A percentile compares a stretch with the other conserved stretches of the same genome.
Conservation (phyloP, 2,888 invertebrate species). For the Lucinisca nassula region DNA sequence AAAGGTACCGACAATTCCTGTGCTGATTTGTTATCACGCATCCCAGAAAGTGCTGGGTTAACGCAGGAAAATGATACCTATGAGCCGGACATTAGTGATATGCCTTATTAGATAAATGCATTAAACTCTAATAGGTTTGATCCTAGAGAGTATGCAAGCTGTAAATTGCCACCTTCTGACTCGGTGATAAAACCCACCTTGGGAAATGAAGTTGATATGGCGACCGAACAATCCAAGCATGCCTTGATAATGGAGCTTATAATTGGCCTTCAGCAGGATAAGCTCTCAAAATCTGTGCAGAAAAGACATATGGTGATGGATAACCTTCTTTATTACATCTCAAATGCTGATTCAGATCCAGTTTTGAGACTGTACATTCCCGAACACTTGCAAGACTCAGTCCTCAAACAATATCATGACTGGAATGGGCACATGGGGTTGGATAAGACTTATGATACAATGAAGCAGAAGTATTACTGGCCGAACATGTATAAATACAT, state of each 20-base stretch:
- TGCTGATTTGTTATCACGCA: constrained; percentile 33
- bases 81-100: constrained; percentile 47
- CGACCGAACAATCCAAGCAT: constrained; percentile 23
- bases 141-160: constrained; percentile 33
- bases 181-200: neutral
- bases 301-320: constrained; percentile 33
- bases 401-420: constrained; percentile 45
- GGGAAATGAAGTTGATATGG: constrained; percentile 12
- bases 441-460: constrained; percentile 13
- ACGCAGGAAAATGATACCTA: neutral
- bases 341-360: no score
- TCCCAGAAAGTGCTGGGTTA: neutral
- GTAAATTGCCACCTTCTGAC: neutral
- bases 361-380: constrained; percentile 45
- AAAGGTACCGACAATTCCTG: constrained; percentile 14
- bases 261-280: neutral
- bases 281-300: neutral
- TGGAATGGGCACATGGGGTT: constrained; percentile 32
- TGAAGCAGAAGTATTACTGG: constrained; percentile 44
- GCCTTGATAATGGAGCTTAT: constrained; percentile 1
- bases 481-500: constrained; percentile 38
- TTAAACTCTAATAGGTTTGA: constrained; percentile 51
- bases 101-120: constrained; percentile 31
- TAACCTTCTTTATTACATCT: constrained; percentile 47
- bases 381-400: neutral